Evolutionary conservation across 1,140 invertebrate genomes (phyloP), one percentile per base, ranked within the genome.

Genomic region (Coelopa frigida): DNA sequence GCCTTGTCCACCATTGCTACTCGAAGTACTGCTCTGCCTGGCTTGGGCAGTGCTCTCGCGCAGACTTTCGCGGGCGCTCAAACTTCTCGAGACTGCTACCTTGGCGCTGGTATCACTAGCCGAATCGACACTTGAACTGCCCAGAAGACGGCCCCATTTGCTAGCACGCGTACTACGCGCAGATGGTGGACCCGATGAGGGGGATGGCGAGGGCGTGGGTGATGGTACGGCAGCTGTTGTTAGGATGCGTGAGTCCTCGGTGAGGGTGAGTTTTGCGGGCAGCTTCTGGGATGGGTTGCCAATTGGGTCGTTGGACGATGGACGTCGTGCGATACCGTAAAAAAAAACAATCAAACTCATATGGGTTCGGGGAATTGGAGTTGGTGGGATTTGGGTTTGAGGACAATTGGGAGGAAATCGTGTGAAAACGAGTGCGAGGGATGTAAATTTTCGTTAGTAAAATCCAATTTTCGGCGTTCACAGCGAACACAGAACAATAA

Each of bases 71-170:
- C 80, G 78, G 36, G 82, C 78, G 67, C 81, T 85, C 49, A 82
- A 71, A 55, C 78, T 80, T 51, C 82, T 74, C 54, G 82, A 81
- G 61, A 85, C 82, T 18, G 81, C 73, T 61, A 70, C 64, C 59
- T 70, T 70, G 52, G 67, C 62, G 57, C 64, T 69, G 44, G 63
- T 64, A 63, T 70, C 67, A 62, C 67, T 70, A 63, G 67, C 67
- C 54, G 67, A 70, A 66, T 85, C 82, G 54, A 84, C 68, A 70
- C 81, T 82, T 53, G 81, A 81, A 54, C 82, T 85, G 58, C 83
- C 83, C 56, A 88, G 69, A 51, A 90, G 73, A 49, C 85, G 79
- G 27, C 85, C 85, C 87, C 88, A 90, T 72, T 87, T 87, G 57
- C 82, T 81, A 22, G 75, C 59, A 58, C 71, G 70, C 58, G 53